A percentile compares a stretch with the other conserved stretches of the same genome.
Conservation (phyloP, 2,888 invertebrate genomes). For the Eretmocerus hayati region DNA sequence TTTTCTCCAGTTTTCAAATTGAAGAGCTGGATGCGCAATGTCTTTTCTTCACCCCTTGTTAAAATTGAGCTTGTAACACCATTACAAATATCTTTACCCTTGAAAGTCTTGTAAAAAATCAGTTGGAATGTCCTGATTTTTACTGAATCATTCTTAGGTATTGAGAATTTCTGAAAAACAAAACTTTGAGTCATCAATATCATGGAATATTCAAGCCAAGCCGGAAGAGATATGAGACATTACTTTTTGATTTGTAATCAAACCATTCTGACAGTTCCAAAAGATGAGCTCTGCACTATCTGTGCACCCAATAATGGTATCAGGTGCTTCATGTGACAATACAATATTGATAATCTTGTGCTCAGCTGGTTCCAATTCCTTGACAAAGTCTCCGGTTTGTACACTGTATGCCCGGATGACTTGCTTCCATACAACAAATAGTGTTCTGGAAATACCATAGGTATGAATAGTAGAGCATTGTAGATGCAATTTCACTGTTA, state of each 20-base stretch:
- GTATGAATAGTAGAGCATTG: not conserved
- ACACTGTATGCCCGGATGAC: slow-evolving; percentile 58
- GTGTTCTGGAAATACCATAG: slow-evolving; percentile 46
- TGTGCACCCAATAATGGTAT: slow-evolving; percentile 53
- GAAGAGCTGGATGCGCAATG: slow-evolving; percentile 30
- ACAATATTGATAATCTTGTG: slow-evolving; percentile 51
- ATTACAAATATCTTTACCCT: slow-evolving; percentile 27
- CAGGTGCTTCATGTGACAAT: slow-evolving; percentile 46
- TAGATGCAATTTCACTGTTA: not conserved
- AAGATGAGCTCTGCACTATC: slow-evolving; percentile 51
- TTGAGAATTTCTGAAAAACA: slow-evolving; percentile 30
- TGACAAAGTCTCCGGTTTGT: slow-evolving; percentile 58
- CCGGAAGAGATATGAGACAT: slow-evolving; percentile 6
- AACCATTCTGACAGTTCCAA: slow-evolving; percentile 54
- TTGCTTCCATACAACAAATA: slow-evolving; percentile 57
- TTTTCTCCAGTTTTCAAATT: slow-evolving; percentile 33
- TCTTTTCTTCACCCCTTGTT: slow-evolving; percentile 18
- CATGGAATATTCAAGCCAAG: not conserved
- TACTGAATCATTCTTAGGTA: slow-evolving; percentile 16
- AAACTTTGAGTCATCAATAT: not conserved
- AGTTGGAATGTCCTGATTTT: slow-evolving; percentile 41
- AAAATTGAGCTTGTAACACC: slow-evolving; percentile 33
- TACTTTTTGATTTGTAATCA: slow-evolving; percentile 48
- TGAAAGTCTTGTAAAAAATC: slow-evolving; percentile 29
- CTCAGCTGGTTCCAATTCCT: slow-evolving; percentile 52